Base-by-base conservation (phyloP, 1,140 invertebrate genomes). In the Hydropsyche tenuis region DNA sequence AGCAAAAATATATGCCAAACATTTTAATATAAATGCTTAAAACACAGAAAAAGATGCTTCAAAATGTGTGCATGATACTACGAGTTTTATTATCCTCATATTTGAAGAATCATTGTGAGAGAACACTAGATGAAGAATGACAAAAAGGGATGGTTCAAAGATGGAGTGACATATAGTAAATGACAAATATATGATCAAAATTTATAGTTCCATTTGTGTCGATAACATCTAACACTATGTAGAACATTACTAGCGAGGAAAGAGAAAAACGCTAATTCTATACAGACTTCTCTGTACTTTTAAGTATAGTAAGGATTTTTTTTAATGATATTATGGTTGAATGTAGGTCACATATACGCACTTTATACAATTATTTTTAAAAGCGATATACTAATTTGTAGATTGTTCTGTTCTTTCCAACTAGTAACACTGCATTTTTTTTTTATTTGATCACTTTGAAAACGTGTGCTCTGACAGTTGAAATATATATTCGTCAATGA, bases 101-200 rank as follows among this genome's bases (percentile, higher is more conserved):
- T 70, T 70, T 70, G 68, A 70, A 56, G 27, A 56, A 56, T 70
- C 68, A 70, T 70, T 70, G 51, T 37, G 18, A 70, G 11, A 27
- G 4, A 18, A 66, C 43, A 69, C 23, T 48, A 48, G 18, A 69
- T 48, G 65, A 46, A 20, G n/a, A 30, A 18, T 18, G 20, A 25
- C 46, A 23, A 23, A n/a, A 46, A 68, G 14, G 37, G 37, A 68
- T 25, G 65, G 43, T 48, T 43, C 14, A 37, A 37, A 37, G 30
- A 63, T 22, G 63, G 12, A 43, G 14, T 16, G 16, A 43, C 11
- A 11, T 37, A 18, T 65, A 43, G 9, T 43, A n/a, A 18, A 60
- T 9, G 18, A 27, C 37, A 20, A 2, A 64, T 9, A 64, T 12
- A 43, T 64, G 56, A 64, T 30, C 18, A 43, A 64, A 23, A 64